Evolutionary conservation across 2,797 vertebrate genomes (phyloP).

Genomic region (Crocodylus rhombifer): DNA sequence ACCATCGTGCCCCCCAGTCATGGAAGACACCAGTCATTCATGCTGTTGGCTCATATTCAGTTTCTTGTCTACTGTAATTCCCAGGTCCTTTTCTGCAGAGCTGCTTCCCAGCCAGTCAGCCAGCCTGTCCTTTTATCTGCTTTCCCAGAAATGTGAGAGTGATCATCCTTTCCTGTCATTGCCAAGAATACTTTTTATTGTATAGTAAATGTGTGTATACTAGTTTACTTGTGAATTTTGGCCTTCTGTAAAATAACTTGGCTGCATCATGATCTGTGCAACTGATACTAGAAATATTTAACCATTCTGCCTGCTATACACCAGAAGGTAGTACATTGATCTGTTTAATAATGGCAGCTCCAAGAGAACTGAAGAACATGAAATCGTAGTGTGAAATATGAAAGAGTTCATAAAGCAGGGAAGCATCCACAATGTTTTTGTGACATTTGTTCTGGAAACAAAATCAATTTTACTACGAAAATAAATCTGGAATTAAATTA

Average conservation of each 20-base stretch:
- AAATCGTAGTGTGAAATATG: background rate
- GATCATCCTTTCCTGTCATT: background rate
- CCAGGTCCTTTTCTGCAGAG: too few species aligned
- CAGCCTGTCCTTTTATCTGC: background rate
- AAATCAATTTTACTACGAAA: constrained; percentile 29
- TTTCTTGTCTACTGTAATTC: too few species aligned
- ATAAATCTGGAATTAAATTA: constrained; percentile 23
- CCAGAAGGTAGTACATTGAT: background rate
- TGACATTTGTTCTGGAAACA: background rate
- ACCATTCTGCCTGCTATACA: too few species aligned
- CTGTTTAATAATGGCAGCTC: background rate
- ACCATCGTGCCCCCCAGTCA: too few species aligned
- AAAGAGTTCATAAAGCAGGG: background rate
- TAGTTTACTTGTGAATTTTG: background rate
- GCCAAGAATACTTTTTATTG: background rate
- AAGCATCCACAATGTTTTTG: background rate
- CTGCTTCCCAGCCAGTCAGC: too few species aligned
- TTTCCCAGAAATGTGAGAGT: accelerated
- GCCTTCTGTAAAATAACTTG: background rate
- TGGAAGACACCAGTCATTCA: too few species aligned
- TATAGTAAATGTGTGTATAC: background rate
- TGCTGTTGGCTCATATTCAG: too few species aligned
- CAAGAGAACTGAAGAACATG: background rate
- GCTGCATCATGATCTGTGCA: background rate
- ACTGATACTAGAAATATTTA: background rate